Conservation (phyloP, 1,140 invertebrate genomes). For the Argopecten irradians region DNA sequence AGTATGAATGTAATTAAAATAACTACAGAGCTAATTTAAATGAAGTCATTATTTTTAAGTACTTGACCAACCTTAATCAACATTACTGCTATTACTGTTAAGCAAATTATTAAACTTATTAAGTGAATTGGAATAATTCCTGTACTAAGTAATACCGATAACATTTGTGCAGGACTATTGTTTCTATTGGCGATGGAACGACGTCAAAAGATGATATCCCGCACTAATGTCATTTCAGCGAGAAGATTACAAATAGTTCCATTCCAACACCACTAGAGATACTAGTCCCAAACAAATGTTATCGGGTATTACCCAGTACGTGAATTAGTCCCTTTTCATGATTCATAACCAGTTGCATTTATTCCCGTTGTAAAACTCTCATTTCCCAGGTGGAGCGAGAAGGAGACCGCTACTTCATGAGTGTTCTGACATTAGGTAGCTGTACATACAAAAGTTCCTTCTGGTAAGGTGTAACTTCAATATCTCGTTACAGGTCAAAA, state of each 20-base stretch:
- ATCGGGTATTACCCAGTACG: too few species aligned
- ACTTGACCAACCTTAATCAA: neutral
- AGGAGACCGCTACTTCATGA: slow-evolving; percentile 62
- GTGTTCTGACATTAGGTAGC: slow-evolving; percentile 57
- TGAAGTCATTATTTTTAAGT: slow-evolving; percentile 23
- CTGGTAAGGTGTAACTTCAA: slow-evolving; percentile 45
- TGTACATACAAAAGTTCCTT: slow-evolving; percentile 61
- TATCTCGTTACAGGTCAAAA: too few species aligned
- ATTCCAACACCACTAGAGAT: too few species aligned
- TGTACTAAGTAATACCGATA: too few species aligned
- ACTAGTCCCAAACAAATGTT: too few species aligned
- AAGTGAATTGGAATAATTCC: neutral
- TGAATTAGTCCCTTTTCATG: neutral
- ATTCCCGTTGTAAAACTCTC: slow-evolving; percentile 39
- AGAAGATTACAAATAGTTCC: too few species aligned
- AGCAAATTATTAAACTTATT: neutral
- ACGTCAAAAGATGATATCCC: too few species aligned
- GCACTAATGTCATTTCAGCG: too few species aligned
- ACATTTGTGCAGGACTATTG: too few species aligned
- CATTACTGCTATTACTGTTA: neutral
- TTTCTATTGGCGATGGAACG: too few species aligned
- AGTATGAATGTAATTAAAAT: too few species aligned
- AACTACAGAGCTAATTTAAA: too few species aligned
- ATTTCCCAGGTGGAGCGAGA: slow-evolving; percentile 64
- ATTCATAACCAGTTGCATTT: neutral